A percentile compares a stretch with the other conserved stretches of the same genome.
These are phyloP conservation scores for Thryonomys swinderianus DNA, from an alignment of 2,113 vertebrate genomes.

Conservation along the genomic window DNA sequence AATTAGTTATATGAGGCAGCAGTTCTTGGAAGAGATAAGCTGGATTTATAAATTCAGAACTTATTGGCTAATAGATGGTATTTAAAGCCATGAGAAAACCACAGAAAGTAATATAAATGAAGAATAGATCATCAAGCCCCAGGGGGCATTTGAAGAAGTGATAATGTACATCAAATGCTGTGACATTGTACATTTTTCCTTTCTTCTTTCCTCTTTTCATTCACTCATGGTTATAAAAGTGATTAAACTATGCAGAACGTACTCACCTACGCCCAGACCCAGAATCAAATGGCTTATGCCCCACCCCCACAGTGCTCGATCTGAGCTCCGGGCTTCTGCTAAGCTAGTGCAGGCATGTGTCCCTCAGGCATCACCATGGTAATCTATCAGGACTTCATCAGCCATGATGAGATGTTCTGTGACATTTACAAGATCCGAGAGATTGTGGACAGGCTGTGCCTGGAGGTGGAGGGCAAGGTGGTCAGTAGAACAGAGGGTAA, in stretches of 20 bases:
- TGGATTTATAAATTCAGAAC: not conserved
- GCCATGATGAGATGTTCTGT: too few species aligned
- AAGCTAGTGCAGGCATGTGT: too few species aligned
- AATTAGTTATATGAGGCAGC: constrained; percentile 27
- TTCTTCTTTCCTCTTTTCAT: not conserved
- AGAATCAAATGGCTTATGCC: not conserved
- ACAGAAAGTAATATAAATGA: constrained; percentile 47
- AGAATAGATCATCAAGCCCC: constrained; percentile 18
- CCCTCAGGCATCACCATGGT: too few species aligned
- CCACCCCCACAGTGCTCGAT: too few species aligned
- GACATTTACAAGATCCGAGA: too few species aligned
- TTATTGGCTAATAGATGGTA: constrained; percentile 18
- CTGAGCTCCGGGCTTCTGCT: too few species aligned
- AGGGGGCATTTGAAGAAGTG: constrained; percentile 10
- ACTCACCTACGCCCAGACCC: not conserved
- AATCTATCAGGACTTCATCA: too few species aligned
- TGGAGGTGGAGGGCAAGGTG: too few species aligned
- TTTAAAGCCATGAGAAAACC: constrained; percentile 9
- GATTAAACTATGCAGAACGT: not conserved
- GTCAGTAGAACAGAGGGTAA: too few species aligned
- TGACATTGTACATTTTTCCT: not conserved
- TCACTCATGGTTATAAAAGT: not conserved
- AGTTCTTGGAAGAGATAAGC: constrained; percentile 22
- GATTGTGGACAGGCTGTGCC: too few species aligned
- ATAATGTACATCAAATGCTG: not conserved